Percentiles rank a stretch among this genome's conserved stretches.
phyloP scores from a whole-genome alignment of 2,113 vertebrate genomes.

The Xenus cinereus region DNA sequence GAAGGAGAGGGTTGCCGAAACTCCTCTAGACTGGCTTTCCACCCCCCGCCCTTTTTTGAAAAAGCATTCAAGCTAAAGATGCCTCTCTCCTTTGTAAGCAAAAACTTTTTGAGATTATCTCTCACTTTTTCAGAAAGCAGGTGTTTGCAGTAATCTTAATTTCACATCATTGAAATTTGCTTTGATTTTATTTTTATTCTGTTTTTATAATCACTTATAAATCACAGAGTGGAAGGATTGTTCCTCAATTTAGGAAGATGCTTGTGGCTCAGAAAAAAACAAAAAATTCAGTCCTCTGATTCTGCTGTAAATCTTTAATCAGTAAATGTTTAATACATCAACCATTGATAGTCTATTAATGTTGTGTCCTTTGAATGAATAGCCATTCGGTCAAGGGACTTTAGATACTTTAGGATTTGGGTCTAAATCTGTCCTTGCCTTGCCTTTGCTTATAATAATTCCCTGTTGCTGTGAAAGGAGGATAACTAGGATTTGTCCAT shows the following conservation, averaged over 20 bases:
- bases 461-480: not conserved
- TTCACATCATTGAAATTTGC: not conserved
- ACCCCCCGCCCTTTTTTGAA: not conserved
- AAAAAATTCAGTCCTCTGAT: not conserved
- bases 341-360: not conserved
- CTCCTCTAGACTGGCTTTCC: not conserved
- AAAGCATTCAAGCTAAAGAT: not conserved
- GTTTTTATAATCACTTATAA: not conserved
- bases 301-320: not conserved
- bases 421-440: not conserved
- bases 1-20: not conserved
- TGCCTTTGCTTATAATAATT: not conserved
- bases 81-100: not conserved
- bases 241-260: not conserved
- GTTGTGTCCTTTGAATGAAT: not conserved
- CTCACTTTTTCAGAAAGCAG: not conserved
- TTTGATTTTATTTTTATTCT: not conserved
- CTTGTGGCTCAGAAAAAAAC: not conserved
- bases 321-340: not conserved
- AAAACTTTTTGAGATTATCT: not conserved
- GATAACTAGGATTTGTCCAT: not conserved
- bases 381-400: not conserved
- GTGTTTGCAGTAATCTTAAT: not conserved
- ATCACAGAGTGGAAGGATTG: not conserved
- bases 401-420: not conserved